Percentiles rank a stretch among this genome's conserved stretches.
Conservation (phyloP, 2,888 invertebrate genomes). For the Geotrupes spiniger region DNA sequence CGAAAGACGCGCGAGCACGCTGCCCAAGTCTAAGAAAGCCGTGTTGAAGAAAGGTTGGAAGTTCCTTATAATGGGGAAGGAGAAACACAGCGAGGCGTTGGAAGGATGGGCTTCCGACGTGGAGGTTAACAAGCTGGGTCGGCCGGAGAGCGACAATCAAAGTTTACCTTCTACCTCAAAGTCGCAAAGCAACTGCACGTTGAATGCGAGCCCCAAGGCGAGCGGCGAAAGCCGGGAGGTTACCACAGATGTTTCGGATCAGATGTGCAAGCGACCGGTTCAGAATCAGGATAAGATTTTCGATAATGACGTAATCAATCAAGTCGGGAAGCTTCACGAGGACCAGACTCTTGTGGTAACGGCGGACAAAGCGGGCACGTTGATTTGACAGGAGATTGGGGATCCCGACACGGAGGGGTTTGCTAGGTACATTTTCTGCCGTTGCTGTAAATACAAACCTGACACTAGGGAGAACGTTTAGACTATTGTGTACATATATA, state of each 20-base stretch:
- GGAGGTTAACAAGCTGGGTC: conserved; percentile 36
- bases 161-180: conserved; percentile 46
- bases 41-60: conserved; percentile 45
- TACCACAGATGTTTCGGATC: conserved; percentile 14
- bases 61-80: conserved; percentile 44
- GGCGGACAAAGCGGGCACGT: conserved; percentile 32
- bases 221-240: conserved; percentile 17
- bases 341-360: conserved; percentile 33
- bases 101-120: conserved; percentile 44
- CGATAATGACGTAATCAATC: conserved; percentile 6
- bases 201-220: conserved; percentile 35
- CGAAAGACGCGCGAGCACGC: conserved; percentile 40
- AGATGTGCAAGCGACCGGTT: conserved; percentile 18
- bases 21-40: conserved; percentile 42
- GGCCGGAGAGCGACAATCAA: conserved; percentile 37
- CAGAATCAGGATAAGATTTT: conserved; percentile 11
- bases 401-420: conserved; percentile 45
- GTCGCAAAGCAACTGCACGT: conserved; percentile 40
- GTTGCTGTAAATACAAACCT: conserved; percentile 50
- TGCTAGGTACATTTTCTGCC: conserved; percentile 49
- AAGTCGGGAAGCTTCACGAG: conserved; percentile 30
- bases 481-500: conserved; percentile 33
- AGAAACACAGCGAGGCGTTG: conserved; percentile 33
- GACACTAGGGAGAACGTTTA: conserved; percentile 47
- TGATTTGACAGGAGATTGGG: conserved; percentile 49